A percentile compares a stretch with the other conserved stretches of the same genome.
phyloP scores from a whole-genome alignment of 2,797 vertebrate genomes.

The Novumbra hubbsi region DNA sequence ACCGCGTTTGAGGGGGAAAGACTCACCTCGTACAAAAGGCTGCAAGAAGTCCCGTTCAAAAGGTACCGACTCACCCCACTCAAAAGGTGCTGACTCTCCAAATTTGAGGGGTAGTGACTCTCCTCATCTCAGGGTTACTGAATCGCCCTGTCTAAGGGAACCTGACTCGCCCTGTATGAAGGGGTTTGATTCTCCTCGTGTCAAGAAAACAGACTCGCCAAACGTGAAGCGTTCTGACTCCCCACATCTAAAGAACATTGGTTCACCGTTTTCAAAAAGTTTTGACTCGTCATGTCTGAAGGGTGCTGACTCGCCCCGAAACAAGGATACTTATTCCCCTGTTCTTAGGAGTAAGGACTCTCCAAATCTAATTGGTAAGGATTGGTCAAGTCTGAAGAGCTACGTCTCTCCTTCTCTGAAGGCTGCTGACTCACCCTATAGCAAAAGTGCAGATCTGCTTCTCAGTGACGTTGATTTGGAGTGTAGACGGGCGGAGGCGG shows the following conservation, averaged over 20 bases:
- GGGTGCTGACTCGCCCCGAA: constrained; percentile 36
- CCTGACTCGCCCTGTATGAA: constrained; percentile 29
- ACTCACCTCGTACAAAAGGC: constrained; percentile 67
- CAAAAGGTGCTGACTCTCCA: constrained; percentile 53
- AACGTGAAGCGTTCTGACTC: neutral
- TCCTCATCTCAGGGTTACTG: constrained; percentile 8
- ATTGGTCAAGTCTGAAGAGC: neutral
- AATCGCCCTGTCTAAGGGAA: neutral
- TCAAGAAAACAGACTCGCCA: constrained; percentile 3
- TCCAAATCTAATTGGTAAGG: neutral
- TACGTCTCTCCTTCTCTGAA: constrained; percentile 19
- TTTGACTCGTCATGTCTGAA: constrained; percentile 37
- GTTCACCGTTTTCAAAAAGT: constrained; percentile 31
- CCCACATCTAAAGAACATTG: constrained; percentile 5
- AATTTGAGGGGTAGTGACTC: constrained; percentile 40
- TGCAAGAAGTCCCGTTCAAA: constrained; percentile 60
- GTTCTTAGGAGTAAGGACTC: constrained; percentile 7
- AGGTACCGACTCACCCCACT: constrained; percentile 52
- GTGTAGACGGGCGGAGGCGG: constrained; percentile 80
- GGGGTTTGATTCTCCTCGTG: neutral
- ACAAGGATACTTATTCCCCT: constrained; percentile 38
- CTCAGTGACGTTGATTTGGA: constrained; percentile 58
- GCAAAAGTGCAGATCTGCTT: constrained; percentile 36
- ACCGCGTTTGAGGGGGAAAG: constrained; percentile 36
- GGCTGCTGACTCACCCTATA: constrained; percentile 37